Conservation (phyloP, 2,113 vertebrate species). For the Nycticebus coucang region DNA sequence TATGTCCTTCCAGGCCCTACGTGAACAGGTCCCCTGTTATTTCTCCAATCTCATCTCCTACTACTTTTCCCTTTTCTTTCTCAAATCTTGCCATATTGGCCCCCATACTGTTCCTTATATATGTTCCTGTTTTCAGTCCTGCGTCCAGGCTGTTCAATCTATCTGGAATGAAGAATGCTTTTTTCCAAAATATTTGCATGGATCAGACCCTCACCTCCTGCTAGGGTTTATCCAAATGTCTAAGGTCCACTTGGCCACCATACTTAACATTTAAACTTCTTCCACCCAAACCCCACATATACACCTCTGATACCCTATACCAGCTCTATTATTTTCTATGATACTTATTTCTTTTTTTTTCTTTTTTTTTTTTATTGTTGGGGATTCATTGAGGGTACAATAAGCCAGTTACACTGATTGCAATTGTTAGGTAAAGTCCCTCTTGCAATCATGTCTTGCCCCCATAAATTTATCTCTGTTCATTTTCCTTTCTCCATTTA, state of each 20-base stretch:
- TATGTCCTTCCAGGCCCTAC: neutral
- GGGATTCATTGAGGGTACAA: no score
- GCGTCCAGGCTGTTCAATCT: neutral
- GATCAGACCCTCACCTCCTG: neutral
- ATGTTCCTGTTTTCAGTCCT: neutral
- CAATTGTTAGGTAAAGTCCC: no score
- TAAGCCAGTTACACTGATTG: no score
- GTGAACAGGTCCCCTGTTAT: neutral
- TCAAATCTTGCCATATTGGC: neutral
- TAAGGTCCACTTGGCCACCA: neutral
- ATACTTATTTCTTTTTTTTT: neutral
- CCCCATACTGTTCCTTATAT: neutral
- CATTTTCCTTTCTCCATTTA: neutral
- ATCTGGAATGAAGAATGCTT: neutral
- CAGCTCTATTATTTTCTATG: neutral
- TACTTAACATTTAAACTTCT: neutral
- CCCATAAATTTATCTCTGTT: neutral
- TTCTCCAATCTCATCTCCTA: neutral
- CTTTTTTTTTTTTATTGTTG: no score
- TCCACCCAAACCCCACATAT: neutral
- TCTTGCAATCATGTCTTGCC: no score
- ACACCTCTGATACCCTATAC: neutral
- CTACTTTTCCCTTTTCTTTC: neutral
- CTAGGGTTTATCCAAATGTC: neutral
- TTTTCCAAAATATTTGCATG: neutral